These are phyloP conservation scores for Melanotaenia maccullochi DNA, from an alignment of 2,797 vertebrate species.

Conservation along the genomic window DNA sequence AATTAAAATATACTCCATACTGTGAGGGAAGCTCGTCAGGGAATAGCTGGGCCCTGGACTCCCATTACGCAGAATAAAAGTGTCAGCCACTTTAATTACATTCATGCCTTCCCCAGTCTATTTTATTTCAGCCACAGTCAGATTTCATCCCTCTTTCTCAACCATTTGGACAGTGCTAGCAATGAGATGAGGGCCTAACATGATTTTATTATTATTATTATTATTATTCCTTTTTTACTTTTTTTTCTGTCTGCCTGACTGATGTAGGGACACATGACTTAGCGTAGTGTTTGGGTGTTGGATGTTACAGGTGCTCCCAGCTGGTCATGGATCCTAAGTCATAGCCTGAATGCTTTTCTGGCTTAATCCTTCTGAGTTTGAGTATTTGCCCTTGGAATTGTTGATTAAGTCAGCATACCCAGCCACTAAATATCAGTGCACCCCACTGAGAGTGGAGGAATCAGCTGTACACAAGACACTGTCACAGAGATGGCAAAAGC, in stretches of 20 bases:
- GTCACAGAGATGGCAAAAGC: slow-evolving; percentile 45
- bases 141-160: slow-evolving; percentile 75
- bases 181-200: slow-evolving; percentile 35
- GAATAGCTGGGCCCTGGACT: slow-evolving; percentile 88
- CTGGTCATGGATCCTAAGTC: slow-evolving; percentile 58
- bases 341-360: slow-evolving; percentile 41
- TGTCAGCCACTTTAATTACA: slow-evolving; percentile 85
- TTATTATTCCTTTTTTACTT: background rate
- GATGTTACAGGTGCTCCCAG: slow-evolving; percentile 61
- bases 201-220: slow-evolving; percentile 4
- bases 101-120: slow-evolving; percentile 80
- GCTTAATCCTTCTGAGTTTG: slow-evolving; percentile 58
- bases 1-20: slow-evolving; percentile 92
- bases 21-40: slow-evolving; percentile 87
- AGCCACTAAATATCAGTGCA: slow-evolving; percentile 82
- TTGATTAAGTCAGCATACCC: slow-evolving; percentile 77
- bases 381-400: slow-evolving; percentile 62
- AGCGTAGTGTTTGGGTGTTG: slow-evolving; percentile 41
- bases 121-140: slow-evolving; percentile 82
- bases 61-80: slow-evolving; percentile 87
- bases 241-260: slow-evolving; percentile 18
- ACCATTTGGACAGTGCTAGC: slow-evolving; percentile 56
- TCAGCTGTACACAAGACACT: slow-evolving; percentile 52
- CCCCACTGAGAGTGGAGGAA: slow-evolving; percentile 61
- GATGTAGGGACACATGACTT: slow-evolving; percentile 55